Evolutionary conservation across 2,888 invertebrate genomes (phyloP).

Genomic region (Sarcophaga rosellei): DNA sequence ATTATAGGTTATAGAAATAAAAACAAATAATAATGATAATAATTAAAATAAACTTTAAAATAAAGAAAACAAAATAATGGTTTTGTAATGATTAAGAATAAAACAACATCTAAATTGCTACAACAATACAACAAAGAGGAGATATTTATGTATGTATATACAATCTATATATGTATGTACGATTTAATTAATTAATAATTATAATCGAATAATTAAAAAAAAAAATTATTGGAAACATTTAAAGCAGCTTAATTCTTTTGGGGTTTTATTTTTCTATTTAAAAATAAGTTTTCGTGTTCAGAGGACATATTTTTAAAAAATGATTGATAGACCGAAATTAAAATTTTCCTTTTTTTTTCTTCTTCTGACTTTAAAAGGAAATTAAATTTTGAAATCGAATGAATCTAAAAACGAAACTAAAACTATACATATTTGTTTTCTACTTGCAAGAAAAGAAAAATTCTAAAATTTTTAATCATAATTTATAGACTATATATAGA

Average conservation of each 20-base stretch:
- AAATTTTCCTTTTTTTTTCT: neutral
- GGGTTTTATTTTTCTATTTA: constrained; percentile 23
- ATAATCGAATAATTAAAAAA: neutral
- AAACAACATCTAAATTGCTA: constrained; percentile 52
- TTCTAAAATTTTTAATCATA: neutral
- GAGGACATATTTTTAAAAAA: constrained; percentile 80
- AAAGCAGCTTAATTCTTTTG: constrained; percentile 51
- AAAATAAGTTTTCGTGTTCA: constrained; percentile 11
- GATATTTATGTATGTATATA: constrained; percentile 52
- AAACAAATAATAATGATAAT: constrained; percentile 6
- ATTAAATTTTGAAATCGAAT: neutral
- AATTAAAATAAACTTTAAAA: constrained; percentile 22
- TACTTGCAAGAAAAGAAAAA: neutral
- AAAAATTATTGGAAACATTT: constrained; percentile 35
- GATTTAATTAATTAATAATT: constrained; percentile 19
- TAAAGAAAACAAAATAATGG: constrained; percentile 4
- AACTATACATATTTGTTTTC: neutral
- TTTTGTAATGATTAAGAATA: constrained; percentile 23
- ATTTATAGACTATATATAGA: neutral
- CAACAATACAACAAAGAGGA: neutral
- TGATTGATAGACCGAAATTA: constrained; percentile 49
- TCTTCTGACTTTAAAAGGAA: neutral
- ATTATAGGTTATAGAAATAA: constrained; percentile 8
- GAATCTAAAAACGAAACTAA: constrained; percentile 17
- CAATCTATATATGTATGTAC: neutral